Base-by-base conservation (phyloP, 2,797 vertebrate species). In the Sternotherus odoratus region DNA sequence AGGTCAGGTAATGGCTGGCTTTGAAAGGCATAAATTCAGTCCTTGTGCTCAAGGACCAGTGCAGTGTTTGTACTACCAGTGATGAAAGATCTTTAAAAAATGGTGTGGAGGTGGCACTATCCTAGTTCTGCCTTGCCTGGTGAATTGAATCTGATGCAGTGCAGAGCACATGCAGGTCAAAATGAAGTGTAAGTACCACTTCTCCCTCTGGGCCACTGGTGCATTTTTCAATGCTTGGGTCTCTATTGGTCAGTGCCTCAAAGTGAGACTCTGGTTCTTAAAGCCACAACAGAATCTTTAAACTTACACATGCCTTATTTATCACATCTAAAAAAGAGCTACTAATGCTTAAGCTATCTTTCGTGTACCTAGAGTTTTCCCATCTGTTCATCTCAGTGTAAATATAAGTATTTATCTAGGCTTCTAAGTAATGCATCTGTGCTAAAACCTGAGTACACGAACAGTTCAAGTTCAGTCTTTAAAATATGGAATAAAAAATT, bases 381-480 rank as follows among this genome's bases (percentile, higher is more conserved):
- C 75, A 82, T 79, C 92, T 43, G 16, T 88, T n/a, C 26, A 23
- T 51, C 5, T 90, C 79, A 82, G 79, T 85, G 23, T 83, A 36
- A 69, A 24, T 33, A 26, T 66, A 91, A 83, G 28, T 82, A 83
- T 87, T 23, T 60, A 33, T 33, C 57, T 66, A 66, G 17, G 19
- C 33, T 66, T 66, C 17, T 66, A 36, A 66, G n/a, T 17, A 66
- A 66, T 66, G 60, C 60, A 66, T 66, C 60, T 82, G 5, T 80
- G 49, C 63, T 87, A 46, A 75, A 66, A 87, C 30, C 39, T 3
- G 3, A 8, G 60, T 79, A 28, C 46, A 1, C n/a, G 30, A 30
- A 69, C 17, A 66, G 82, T 87, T 93, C n/a, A 33, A 66, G 82
- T 87, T 93, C n/a, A 33, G 28, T 54, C 36, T 93, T 92, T 80